These are phyloP conservation scores for Equus quagga DNA, from an alignment of 2,113 vertebrate species.

Conservation along the genomic window DNA sequence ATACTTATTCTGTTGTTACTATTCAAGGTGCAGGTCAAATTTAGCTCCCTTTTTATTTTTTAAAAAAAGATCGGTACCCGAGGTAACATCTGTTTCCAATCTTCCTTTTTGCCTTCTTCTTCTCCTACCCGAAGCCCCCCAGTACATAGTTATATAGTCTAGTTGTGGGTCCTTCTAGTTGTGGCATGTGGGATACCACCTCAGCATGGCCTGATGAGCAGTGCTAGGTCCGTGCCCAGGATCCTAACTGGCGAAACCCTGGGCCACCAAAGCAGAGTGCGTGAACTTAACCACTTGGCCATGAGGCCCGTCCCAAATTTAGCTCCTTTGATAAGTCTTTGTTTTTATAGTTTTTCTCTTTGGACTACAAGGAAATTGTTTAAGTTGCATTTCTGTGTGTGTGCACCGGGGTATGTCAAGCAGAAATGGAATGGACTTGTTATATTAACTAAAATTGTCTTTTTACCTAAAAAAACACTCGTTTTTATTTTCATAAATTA, in stretches of 20 bases:
- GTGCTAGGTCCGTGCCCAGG: too few species aligned
- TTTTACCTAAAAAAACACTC: background rate
- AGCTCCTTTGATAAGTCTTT: background rate
- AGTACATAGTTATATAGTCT: too few species aligned
- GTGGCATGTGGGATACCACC: too few species aligned
- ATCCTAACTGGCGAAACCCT: too few species aligned
- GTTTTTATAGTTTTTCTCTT: background rate
- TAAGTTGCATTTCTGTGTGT: background rate
- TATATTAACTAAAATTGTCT: background rate
- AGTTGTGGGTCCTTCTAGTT: too few species aligned
- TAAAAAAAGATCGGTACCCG: too few species aligned
- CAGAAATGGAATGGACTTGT: background rate
- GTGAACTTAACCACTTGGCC: too few species aligned
- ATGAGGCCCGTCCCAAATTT: background rate
- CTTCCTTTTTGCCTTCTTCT: too few species aligned
- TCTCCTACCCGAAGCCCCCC: too few species aligned
- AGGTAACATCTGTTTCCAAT: too few species aligned
- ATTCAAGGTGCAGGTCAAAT: background rate
- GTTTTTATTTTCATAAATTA: background rate
- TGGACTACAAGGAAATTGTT: background rate
- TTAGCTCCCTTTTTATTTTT: background rate
- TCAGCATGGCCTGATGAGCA: too few species aligned
- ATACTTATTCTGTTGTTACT: background rate
- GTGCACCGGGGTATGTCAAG: background rate
- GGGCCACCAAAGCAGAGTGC: too few species aligned